phyloP scores from a whole-genome alignment of 2,797 vertebrate genomes.

The Bovichtus diacanthus region DNA sequence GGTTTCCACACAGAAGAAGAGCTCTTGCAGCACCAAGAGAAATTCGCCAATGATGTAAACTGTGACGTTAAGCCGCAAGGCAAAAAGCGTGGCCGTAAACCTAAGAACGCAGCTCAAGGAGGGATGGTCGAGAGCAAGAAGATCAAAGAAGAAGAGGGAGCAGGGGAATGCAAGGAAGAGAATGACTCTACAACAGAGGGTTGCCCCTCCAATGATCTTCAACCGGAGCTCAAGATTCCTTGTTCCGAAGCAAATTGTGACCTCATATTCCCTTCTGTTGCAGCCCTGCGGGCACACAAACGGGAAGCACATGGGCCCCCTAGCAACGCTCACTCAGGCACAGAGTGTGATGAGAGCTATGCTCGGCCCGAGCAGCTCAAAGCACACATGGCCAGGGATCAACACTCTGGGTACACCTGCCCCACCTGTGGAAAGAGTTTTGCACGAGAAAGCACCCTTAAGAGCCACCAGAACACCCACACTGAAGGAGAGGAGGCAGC shows the following conservation, averaged over 20 bases:
- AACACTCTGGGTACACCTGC: conserved; percentile 69
- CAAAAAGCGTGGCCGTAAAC: conserved; percentile 77
- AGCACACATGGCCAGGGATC: conserved; percentile 63
- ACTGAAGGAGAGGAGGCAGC: conserved; percentile 57
- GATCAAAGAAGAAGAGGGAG: conserved; percentile 54
- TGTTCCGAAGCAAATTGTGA: conserved; percentile 81
- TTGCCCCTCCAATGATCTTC: conserved; percentile 19
- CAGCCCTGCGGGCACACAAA: conserved; percentile 81
- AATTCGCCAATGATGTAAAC: conserved; percentile 67
- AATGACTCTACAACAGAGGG: conserved; percentile 43
- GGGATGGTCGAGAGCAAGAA: conserved; percentile 44
- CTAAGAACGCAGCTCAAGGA: conserved; percentile 46
- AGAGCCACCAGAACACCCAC: conserved; percentile 76
- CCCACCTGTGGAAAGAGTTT: conserved; percentile 79
- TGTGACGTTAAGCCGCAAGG: conserved; percentile 66
- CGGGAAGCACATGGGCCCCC: conserved; percentile 63
- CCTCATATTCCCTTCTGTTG: conserved; percentile 75
- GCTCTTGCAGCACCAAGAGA: conserved; percentile 83
- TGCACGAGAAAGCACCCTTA: conserved; percentile 71
- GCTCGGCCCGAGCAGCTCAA: conserved; percentile 71
- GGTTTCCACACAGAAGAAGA: conserved; percentile 80
- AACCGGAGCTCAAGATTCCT: conserved; percentile 74
- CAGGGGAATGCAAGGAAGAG: conserved; percentile 2
- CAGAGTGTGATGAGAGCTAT: conserved; percentile 78
- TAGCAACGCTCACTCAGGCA: conserved; percentile 67